Percentiles rank a stretch among this genome's conserved stretches.
These are phyloP conservation scores for Scaptomyza polygonia DNA, from an alignment of 2,888 invertebrate species.

Conservation along the genomic window DNA sequence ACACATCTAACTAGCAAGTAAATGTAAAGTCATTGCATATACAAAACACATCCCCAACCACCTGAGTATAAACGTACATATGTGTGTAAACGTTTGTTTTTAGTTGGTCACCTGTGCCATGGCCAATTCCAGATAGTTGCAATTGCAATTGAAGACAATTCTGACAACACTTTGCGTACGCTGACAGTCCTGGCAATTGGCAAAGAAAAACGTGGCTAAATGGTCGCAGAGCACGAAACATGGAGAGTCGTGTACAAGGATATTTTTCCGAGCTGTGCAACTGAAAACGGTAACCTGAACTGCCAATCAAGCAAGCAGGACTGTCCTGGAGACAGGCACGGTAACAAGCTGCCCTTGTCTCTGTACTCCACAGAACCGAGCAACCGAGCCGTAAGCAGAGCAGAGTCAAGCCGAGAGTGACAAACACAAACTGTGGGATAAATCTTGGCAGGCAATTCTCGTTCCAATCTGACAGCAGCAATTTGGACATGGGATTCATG, in stretches of 20 bases:
- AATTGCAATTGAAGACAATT: conserved; percentile 39
- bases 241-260: conserved; percentile 14
- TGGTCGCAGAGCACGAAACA: conserved; percentile 42
- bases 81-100: not conserved
- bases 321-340: conserved; percentile 55
- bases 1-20: too few relatives aligned
- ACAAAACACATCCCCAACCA: too few relatives aligned
- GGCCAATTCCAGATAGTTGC: conserved; percentile 5
- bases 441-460: conserved; percentile 52
- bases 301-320: conserved; percentile 70
- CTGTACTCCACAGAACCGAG: not conserved
- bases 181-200: conserved; percentile 49
- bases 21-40: too few relatives aligned
- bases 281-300: conserved; percentile 62
- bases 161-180: conserved; percentile 50
- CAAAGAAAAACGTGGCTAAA: conserved; percentile 37
- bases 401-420: conserved; percentile 50
- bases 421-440: conserved; percentile 73
- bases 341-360: conserved; percentile 67
- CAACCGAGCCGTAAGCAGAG: not conserved
- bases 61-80: not conserved
- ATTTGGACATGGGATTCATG: conserved; percentile 55
- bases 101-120: not conserved
- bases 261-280: conserved; percentile 30
- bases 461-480: conserved; percentile 60